Conservation (phyloP, 1,140 invertebrate genomes). For the Halictus rubicundus region DNA sequence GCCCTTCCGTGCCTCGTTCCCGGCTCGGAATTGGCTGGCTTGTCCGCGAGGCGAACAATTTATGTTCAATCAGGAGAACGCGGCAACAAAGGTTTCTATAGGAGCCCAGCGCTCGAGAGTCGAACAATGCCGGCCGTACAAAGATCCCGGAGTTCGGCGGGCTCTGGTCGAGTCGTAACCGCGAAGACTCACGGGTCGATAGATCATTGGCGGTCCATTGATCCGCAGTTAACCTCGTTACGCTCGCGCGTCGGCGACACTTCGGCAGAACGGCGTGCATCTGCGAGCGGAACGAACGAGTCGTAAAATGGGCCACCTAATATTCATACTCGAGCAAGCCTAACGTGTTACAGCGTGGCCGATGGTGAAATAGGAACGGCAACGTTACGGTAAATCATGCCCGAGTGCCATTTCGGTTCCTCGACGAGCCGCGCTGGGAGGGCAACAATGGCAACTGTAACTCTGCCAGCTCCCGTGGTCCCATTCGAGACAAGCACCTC, state of each 20-base stretch:
- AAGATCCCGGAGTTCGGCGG: not conserved
- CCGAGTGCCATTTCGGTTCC: not conserved
- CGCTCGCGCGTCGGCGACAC: not conserved
- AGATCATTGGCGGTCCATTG: not conserved
- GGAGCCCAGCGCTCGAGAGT: not conserved
- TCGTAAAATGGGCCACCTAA: not conserved
- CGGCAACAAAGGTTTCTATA: not conserved
- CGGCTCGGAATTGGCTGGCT: not conserved
- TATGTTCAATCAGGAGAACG: not conserved
- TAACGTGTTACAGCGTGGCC: no score
- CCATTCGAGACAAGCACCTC: not conserved
- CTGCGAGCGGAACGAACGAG: not conserved
- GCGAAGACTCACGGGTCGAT: not conserved
- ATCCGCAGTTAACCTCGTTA: not conserved
- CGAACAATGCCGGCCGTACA: not conserved
- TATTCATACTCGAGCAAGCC: not conserved
- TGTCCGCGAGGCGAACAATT: not conserved
- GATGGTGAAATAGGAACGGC: not conserved
- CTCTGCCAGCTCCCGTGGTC: not conserved
- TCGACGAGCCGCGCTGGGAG: not conserved
- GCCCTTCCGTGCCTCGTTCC: not conserved
- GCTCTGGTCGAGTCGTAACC: not conserved
- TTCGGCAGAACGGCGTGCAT: not conserved
- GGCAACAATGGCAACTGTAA: not conserved
- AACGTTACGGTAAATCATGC: slow-evolving; percentile 9